Evolutionary conservation across 2,113 vertebrate species (phyloP).

Genomic region (Manacus vitellinus): DNA sequence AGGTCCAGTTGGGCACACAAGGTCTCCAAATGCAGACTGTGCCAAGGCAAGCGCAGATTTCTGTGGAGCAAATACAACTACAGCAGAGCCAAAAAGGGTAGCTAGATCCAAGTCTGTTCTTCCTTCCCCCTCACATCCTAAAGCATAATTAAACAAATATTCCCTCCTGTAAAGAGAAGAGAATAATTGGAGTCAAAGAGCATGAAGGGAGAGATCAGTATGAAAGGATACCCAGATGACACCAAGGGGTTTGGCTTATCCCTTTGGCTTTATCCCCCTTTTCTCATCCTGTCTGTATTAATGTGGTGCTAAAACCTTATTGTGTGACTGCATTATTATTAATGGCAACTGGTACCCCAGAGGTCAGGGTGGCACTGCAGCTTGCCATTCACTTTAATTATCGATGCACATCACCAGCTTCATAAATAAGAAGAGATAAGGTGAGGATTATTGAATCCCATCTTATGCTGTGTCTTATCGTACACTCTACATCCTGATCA

Average conservation of each 20-base stretch:
- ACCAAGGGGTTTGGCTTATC: slow-evolving; percentile 29
- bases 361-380: slow-evolving; percentile 37
- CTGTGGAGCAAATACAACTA: not conserved
- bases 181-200: slow-evolving; percentile 45
- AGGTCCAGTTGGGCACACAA: not conserved
- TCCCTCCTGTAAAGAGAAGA: not conserved
- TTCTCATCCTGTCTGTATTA: not conserved
- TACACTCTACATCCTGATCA: not conserved
- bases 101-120: not conserved
- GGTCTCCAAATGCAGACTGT: not conserved
- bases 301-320: slow-evolving; percentile 29
- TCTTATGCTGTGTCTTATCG: not conserved
- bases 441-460: slow-evolving; percentile 42
- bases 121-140: not conserved
- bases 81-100: not conserved
- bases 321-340: slow-evolving; percentile 41
- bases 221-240: slow-evolving; percentile 4
- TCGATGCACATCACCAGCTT: not conserved
- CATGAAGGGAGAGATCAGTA: slow-evolving; percentile 31
- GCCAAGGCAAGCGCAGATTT: not conserved
- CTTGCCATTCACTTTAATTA: slow-evolving; percentile 49
- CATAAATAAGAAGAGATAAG: slow-evolving; percentile 51
- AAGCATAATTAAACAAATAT: slow-evolving; percentile 32
- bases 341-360: slow-evolving; percentile 16
- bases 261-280: slow-evolving; percentile 35